Conservation (phyloP, 2,797 vertebrate species). For the Acropternis orthonyx region DNA sequence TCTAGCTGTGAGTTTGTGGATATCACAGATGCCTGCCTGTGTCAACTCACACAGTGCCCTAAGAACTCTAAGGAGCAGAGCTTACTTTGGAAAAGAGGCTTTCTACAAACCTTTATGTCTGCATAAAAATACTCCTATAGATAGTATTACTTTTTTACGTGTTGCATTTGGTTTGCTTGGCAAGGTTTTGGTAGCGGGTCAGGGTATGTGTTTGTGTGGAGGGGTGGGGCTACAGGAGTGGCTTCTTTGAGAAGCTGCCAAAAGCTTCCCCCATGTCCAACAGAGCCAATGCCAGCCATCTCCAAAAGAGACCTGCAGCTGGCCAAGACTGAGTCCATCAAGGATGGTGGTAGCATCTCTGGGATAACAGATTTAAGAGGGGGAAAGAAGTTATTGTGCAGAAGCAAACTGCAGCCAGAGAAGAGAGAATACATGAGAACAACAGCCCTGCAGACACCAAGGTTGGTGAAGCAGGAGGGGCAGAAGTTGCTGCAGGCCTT, state of each 20-base stretch:
- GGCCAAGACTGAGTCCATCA: neutral
- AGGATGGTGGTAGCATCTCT: neutral
- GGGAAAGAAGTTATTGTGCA: neutral
- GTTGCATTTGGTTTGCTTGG: neutral
- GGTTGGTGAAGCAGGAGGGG: neutral
- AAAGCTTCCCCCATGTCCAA: neutral
- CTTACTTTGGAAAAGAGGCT: neutral
- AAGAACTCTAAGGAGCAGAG: neutral
- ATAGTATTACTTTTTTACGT: neutral
- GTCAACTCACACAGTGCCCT: neutral
- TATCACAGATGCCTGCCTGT: neutral
- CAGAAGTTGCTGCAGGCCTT: neutral
- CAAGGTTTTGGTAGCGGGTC: neutral
- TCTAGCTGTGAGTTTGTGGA: neutral
- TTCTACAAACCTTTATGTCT: neutral
- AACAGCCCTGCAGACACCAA: neutral
- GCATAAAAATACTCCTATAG: neutral
- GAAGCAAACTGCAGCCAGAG: neutral
- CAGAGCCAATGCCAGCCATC: neutral
- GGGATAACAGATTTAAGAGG: neutral
- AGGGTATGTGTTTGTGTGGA: neutral
- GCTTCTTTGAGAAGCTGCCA: neutral
- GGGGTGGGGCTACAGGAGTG: neutral
- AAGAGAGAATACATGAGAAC: neutral
- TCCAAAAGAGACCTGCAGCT: neutral